Evolutionary conservation across 2,888 invertebrate genomes (phyloP), one percentile per base, ranked within the genome.

Genomic region (Lapara coniferarum): DNA sequence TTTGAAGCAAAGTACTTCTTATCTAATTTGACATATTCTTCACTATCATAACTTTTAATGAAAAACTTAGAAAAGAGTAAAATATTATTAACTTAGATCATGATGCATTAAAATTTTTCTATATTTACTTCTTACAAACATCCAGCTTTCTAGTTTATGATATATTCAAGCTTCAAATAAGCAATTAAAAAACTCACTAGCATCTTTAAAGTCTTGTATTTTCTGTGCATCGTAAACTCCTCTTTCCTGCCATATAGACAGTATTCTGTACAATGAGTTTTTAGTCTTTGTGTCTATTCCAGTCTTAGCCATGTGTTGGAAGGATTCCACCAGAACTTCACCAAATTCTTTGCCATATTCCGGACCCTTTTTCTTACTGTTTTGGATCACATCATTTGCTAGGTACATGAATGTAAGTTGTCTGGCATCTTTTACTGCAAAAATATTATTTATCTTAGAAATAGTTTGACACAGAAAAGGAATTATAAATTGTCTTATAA

Each of bases 361-460:
- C 0, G 98, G 98, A 0, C 98, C 99, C 89, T 99, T 99, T 89
- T 99, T 99, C 88, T 98, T 97, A 86, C 99, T 98, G 84, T 99
- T 99, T 88, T 99, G 99, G 80, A 99, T 98, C 49, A 99, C 99
- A 95, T 99, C 99, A 94, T 99, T 99, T 51, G 99, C 99, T 80
- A 99, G 94, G 90, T 99, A 99, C 96, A 99, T 97, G 81, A 98
- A 98, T 16, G 98, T 98, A 69, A 99, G 93, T 85, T 98, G 98
- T 79, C 97, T 96, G 76, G 94, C 95, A 79, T 97, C 97, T 87
- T 97, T 96, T 4, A 96, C 98, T 98, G 94, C 69, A 82, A 81
- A 67, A 71, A 68, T 67, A 59, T 49, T 63, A 10, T 53, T 66
- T 30, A 16, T 10, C 12, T 49, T 49, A 7, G 19, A 63, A n/a